Evolutionary conservation across 2,888 invertebrate genomes (phyloP), one percentile per base, ranked within the genome.

Genomic region (Pandemis cinnamomeana): DNA sequence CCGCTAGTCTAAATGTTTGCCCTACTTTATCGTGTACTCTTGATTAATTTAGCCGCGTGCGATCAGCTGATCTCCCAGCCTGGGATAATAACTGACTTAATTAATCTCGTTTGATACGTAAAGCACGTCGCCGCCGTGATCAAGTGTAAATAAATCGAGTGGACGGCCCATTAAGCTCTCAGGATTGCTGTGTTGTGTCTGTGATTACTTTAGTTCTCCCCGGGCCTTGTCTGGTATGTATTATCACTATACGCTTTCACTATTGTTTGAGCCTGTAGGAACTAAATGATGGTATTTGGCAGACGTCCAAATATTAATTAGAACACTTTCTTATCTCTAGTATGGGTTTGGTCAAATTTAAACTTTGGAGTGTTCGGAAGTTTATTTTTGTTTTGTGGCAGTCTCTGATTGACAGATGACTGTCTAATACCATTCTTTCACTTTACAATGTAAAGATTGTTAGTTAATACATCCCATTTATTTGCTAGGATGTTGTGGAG

Each of bases 11-110:
- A 89, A 88, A 89, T 91, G 89, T 91, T 90, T 93, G 93, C 84
- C 94, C 94, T 93, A 94, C 92, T 93, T 94, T 87, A 87, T 83
- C 84, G 85, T 86, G 87, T 89, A 90, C 87, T 90, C 89, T 84
- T 86, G 83, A 91, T 93, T 91, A 92, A 93, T 92, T 91, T 93
- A 93, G 93, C 88, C 87, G 89, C 88, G 86, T 85, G 84, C 86
- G 87, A 93, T 92, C 94, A 93, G 94, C 94, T 93, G 94, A 91
- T 93, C 86, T 88, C 89, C 82, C 88, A 85, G 82, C 83, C 82
- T 84, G 83, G 85, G 83, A 83, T 81, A 80, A 82, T 84, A 85
- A 84, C 81, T 79, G 82, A 80, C 80, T 77, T 80, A 81, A 84
- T 83, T 83, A 80, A 81, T 82, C 83, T 78, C 80, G 77, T 74